A percentile compares a stretch with the other conserved stretches of the same genome.
Evolutionary conservation across 1,140 invertebrate species (phyloP).

Genomic region (Linepithema humile): DNA sequence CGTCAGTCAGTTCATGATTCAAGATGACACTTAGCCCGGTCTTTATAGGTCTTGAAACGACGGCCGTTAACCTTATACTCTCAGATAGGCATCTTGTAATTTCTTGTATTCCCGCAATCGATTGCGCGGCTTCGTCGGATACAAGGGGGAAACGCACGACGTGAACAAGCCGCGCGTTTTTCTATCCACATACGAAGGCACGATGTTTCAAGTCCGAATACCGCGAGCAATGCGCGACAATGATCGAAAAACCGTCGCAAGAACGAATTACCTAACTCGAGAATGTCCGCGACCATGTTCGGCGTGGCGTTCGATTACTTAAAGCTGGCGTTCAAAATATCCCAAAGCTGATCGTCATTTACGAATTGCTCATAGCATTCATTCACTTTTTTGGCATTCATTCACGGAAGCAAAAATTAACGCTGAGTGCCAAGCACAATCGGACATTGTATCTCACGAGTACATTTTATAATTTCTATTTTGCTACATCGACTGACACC

Average conservation of each 20-base stretch:
- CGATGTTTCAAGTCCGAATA: slow-evolving; percentile 29
- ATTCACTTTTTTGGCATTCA: not conserved
- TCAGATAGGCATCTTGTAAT: slow-evolving; percentile 78
- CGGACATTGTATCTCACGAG: not conserved
- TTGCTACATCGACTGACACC: not conserved
- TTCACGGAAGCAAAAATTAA: not conserved
- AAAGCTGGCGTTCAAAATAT: not conserved
- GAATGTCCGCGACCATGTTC: not conserved
- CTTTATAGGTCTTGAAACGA: slow-evolving; percentile 68
- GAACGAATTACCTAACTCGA: not conserved
- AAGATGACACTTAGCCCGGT: slow-evolving; percentile 62
- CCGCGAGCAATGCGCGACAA: not conserved
- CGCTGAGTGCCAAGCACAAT: not conserved
- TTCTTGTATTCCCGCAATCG: slow-evolving; percentile 71
- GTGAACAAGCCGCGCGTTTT: slow-evolving; percentile 60
- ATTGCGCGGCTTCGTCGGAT: slow-evolving; percentile 62
- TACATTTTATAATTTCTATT: not conserved
- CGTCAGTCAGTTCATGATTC: slow-evolving; percentile 62
- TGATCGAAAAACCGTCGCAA: slow-evolving; percentile 36
- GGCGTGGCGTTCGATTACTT: not conserved
- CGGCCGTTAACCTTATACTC: slow-evolving; percentile 71
- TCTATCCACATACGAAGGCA: slow-evolving; percentile 49
- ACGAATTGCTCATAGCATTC: not conserved
- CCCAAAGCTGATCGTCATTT: not conserved
- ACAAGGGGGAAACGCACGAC: slow-evolving; percentile 67